Evolutionary conservation across 2,888 invertebrate species (phyloP).

Genomic region (Aproaerema taeniolella): DNA sequence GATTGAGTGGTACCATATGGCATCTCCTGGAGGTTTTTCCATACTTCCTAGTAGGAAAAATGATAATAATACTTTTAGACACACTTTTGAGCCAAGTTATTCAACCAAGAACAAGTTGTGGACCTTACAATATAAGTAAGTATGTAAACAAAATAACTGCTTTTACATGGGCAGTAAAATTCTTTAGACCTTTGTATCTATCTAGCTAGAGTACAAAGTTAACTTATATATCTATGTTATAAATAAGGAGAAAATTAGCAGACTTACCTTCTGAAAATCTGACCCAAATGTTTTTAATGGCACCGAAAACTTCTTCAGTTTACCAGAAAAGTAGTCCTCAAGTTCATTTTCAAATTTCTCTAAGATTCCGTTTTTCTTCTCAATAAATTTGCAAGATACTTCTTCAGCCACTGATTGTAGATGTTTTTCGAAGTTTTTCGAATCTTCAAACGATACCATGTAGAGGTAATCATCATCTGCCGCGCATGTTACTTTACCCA

Average conservation of each 20-base stretch:
- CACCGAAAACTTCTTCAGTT: slow-evolving; percentile 46
- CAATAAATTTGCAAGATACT: slow-evolving; percentile 34
- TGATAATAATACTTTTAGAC: too few relatives aligned
- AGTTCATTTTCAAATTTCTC: slow-evolving; percentile 40
- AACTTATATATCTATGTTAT: too few relatives aligned
- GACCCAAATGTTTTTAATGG: slow-evolving; percentile 57
- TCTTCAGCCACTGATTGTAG: slow-evolving; percentile 37
- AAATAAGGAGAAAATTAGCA: too few relatives aligned
- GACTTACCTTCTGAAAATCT: slow-evolving; percentile 63
- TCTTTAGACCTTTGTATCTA: too few relatives aligned
- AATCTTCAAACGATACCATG: slow-evolving; percentile 47
- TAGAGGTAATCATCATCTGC: slow-evolving; percentile 52
- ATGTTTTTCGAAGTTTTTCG: slow-evolving; percentile 44
- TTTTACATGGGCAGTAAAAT: too few relatives aligned
- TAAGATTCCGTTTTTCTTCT: slow-evolving; percentile 41
- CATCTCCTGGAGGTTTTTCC: slow-evolving; percentile 49
- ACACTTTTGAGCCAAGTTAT: slow-evolving; percentile 18
- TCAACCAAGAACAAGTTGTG: background rate
- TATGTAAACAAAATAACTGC: too few relatives aligned
- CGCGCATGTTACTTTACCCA: slow-evolving; percentile 46
- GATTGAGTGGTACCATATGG: slow-evolving; percentile 57
- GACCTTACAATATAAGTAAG: background rate
- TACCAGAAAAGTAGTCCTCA: slow-evolving; percentile 43
- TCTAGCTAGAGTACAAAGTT: too few relatives aligned
- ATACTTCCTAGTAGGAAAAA: too few relatives aligned